phyloP scores from a whole-genome alignment of 35 echinoderm and acorn worm species.

The Lytechinus pictus region DNA sequence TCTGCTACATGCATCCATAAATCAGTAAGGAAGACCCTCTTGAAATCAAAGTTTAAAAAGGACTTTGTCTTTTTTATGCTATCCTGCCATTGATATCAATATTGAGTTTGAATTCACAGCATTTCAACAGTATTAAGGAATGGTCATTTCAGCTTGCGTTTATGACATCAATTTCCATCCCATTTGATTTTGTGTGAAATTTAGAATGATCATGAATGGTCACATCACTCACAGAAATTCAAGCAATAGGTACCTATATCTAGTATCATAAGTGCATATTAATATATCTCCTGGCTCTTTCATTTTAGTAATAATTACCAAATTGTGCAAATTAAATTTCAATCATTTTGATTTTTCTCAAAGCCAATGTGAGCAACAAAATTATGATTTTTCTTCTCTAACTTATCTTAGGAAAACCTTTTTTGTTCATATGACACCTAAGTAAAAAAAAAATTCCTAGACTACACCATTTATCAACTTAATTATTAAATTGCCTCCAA shows the following conservation, averaged over 20 bases:
- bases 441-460: no score
- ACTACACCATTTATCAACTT: no score
- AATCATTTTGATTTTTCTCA: no score
- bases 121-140: background rate
- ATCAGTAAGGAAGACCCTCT: background rate
- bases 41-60: background rate
- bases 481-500: background rate
- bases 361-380: no score
- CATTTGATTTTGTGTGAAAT: background rate
- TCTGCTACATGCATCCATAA: background rate
- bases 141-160: background rate
- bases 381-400: no score
- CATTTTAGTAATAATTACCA: no score
- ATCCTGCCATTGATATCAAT: background rate
- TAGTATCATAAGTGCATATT: no score
- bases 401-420: no score
- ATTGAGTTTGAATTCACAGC: background rate
- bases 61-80: background rate
- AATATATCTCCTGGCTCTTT: no score
- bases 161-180: background rate
- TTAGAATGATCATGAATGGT: background rate
- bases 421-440: no score
- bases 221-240: background rate
- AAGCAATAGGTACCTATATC: background rate
- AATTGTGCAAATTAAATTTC: no score